Evolutionary conservation across 2,888 invertebrate species (phyloP), one percentile per base, ranked within the genome.

Genomic region (Caenorhabditis auriculariae): DNA sequence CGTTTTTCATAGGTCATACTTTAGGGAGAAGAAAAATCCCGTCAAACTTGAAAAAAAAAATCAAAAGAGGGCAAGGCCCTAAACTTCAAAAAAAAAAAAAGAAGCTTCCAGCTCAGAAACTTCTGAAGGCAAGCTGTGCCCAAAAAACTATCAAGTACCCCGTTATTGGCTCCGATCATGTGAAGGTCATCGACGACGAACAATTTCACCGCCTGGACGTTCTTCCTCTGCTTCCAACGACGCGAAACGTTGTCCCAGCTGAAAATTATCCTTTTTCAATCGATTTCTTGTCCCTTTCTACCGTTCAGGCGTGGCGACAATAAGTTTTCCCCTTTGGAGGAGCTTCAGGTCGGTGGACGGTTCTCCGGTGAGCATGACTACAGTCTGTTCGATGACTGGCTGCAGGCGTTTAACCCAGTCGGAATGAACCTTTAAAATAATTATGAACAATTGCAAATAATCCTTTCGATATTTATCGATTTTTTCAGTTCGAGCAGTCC

Each of bases 171-270:
- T 41, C 85, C 85, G 69, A 86, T 84, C 78, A 87, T 83, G 79
- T 98, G 95, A 24, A 99, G 85, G 74, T 98, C 96, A 81, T 98
- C 98, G 19, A 93, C 92, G 60, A 98, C 91, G 83, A 98, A 93
- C 17, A 99, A 86, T 60, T 93, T 91, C 7, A 98, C 89, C 79
- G 92, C 94, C 81, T 96, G 96, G 0, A 99, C 95, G 82, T 94
- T 93, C 84, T 96, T 96, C 29, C 98, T 87, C 79, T 98, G 96
- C 78, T 98, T 98, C 98, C 98, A 99, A 66, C 98, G 87, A 53
- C 98, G 87, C 0, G 98, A 98, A 2, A 98, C 85, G 3, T 98
- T 92, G 82, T 99, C 98, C 98, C 98, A 99, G 77, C 94, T 54
- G 46, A n/a, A 54, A 17, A 1, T 35, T 35, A 15, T 35, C n/a